These are phyloP conservation scores for Erebia ligea DNA, from an alignment of 2,888 invertebrate species.

Conservation along the genomic window DNA sequence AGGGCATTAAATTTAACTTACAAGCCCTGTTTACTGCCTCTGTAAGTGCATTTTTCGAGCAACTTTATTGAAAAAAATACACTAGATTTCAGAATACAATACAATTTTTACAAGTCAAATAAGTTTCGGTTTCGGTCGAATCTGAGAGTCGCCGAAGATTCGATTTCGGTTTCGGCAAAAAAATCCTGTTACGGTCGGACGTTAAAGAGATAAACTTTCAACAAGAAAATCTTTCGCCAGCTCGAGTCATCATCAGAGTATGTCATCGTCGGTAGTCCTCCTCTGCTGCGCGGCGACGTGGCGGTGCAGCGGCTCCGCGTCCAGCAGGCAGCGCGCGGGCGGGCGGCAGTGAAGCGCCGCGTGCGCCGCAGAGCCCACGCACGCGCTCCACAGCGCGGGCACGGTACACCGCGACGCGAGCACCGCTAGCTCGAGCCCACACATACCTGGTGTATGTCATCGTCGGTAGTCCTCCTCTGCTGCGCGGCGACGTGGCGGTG, in stretches of 20 bases:
- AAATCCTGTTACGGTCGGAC: no score
- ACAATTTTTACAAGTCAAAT: no score
- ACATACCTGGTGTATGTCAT: conserved; percentile 28
- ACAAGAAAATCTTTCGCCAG: no score
- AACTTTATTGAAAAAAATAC: no score
- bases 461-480: conserved; percentile 35
- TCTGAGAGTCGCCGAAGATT: no score
- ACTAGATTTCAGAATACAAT: no score
- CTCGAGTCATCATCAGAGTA: conserved; percentile 9
- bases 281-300: conserved; percentile 48
- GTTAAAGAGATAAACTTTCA: no score
- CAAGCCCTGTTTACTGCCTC: no score
- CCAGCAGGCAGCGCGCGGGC: conserved; percentile 61
- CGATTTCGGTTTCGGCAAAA: no score
- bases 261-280: conserved; percentile 34
- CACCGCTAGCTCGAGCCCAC: conserved; percentile 84
- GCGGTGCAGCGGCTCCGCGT: conserved; percentile 56
- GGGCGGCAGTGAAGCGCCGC: conserved; percentile 60
- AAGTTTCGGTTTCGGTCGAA: no score
- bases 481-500: conserved; percentile 51
- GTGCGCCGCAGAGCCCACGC: conserved; percentile 84
- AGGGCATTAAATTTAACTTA: no score
- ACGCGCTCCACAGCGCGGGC: conserved; percentile 93
- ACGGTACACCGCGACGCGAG: conserved; percentile 92
- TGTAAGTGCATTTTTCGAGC: no score